A percentile compares a stretch with the other conserved stretches of the same genome.
phyloP scores from a whole-genome alignment of 2,113 vertebrate species.

The Callaeas wilsoni region DNA sequence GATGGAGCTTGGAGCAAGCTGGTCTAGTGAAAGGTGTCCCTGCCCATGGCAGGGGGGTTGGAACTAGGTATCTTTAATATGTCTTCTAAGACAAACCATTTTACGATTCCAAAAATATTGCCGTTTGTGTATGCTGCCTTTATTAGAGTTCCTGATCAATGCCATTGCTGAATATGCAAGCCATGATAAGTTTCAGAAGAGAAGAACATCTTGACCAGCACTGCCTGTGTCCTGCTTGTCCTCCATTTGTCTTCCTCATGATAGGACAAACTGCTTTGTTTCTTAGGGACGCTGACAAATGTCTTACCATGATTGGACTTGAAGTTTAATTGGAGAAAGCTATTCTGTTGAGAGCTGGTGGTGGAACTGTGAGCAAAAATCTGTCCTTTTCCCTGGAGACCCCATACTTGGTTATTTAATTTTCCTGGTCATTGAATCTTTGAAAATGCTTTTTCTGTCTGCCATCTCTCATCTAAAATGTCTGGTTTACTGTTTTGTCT shows the following conservation, averaged over 20 bases:
- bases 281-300: not conserved
- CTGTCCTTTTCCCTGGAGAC: not conserved
- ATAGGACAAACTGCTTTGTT: not conserved
- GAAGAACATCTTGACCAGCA: not conserved
- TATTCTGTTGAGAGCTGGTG: not conserved
- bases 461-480: not conserved
- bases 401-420: not conserved
- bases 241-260: not conserved
- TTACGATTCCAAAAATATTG: not conserved
- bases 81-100: not conserved
- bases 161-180: not conserved
- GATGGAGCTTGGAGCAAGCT: not conserved
- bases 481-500: not conserved
- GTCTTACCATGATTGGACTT: not conserved
- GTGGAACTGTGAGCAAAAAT: not conserved
- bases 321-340: not conserved
- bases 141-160: not conserved
- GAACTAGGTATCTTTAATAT: not conserved
- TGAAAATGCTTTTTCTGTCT: not conserved
- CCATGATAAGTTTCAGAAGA: not conserved
- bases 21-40: not conserved
- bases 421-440: not conserved
- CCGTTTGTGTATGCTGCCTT: not conserved
- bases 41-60: not conserved
- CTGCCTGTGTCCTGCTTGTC: not conserved